phyloP scores from a whole-genome alignment of 2,888 invertebrate species.

The Geophilus truncorum region DNA sequence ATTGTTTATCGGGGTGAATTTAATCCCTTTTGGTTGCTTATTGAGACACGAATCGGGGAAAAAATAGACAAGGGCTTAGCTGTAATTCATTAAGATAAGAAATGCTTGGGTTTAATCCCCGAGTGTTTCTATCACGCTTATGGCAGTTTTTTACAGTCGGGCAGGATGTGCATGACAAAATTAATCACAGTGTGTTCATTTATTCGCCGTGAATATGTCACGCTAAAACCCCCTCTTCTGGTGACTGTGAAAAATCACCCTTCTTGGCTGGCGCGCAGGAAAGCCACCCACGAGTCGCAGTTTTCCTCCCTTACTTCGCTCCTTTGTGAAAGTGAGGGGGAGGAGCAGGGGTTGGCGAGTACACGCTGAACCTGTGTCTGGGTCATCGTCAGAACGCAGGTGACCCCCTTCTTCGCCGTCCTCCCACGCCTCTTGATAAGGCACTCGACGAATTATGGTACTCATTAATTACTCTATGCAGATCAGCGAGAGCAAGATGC shows the following conservation, averaged over 20 bases:
- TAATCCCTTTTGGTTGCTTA: background rate
- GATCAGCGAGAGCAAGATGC: background rate
- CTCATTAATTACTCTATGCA: background rate
- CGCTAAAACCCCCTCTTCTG: background rate
- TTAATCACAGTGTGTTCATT: background rate
- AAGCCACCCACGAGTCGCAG: background rate
- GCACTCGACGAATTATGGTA: background rate
- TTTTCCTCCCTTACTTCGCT: background rate
- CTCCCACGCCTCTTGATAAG: background rate
- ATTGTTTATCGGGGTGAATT: background rate
- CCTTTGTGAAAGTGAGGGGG: background rate
- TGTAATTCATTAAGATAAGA: background rate
- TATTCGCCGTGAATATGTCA: background rate
- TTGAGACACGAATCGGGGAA: background rate
- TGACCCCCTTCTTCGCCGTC: background rate
- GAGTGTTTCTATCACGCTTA: background rate
- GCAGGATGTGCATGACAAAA: background rate
- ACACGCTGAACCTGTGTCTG: background rate
- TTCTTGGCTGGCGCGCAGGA: background rate
- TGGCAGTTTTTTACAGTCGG: background rate
- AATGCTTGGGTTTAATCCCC: background rate
- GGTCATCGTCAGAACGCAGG: background rate
- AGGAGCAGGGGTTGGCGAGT: background rate
- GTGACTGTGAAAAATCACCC: background rate
- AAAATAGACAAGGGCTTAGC: background rate